A percentile compares a stretch with the other conserved stretches of the same genome.
phyloP scores from a whole-genome alignment of 2,113 vertebrate species.

The Triplophysa dalaica region DNA sequence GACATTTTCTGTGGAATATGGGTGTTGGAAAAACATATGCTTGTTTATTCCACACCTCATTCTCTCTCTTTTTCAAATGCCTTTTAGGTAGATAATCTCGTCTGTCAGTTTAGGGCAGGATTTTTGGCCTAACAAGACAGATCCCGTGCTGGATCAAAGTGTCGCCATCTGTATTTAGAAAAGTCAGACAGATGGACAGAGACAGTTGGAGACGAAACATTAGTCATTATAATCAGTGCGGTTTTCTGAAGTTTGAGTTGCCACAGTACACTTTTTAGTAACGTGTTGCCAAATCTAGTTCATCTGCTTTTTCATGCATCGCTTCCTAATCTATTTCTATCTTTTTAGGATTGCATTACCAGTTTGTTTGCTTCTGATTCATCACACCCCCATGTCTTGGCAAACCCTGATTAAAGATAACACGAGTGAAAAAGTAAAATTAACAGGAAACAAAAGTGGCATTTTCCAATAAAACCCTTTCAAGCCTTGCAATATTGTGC shows the following conservation, averaged over 20 bases:
- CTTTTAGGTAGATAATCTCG: not conserved
- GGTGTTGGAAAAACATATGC: slow-evolving; percentile 58
- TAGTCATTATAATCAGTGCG: not conserved
- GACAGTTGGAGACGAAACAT: not conserved
- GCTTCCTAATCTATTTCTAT: not conserved
- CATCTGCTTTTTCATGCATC: slow-evolving; percentile 23
- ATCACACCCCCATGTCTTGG: not conserved
- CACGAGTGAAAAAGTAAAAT: not conserved
- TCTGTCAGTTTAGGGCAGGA: not conserved
- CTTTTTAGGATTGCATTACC: slow-evolving; percentile 8
- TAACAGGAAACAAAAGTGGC: not conserved
- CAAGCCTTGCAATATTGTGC: not conserved
- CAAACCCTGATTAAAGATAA: not conserved
- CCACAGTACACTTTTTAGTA: not conserved
- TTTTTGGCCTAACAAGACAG: not conserved
- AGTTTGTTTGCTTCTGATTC: not conserved
- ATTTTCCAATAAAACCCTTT: not conserved
- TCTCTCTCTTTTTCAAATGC: not conserved
- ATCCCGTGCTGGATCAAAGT: not conserved
- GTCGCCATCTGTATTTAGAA: not conserved
- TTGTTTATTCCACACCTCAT: slow-evolving; percentile 67
- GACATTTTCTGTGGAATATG: slow-evolving; percentile 58
- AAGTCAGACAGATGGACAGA: not conserved
- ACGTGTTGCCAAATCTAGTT: slow-evolving; percentile 51
- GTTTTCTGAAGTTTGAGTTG: not conserved